phyloP scores from a whole-genome alignment of 2,113 vertebrate genomes.

The Stegostoma tigrinum region DNA sequence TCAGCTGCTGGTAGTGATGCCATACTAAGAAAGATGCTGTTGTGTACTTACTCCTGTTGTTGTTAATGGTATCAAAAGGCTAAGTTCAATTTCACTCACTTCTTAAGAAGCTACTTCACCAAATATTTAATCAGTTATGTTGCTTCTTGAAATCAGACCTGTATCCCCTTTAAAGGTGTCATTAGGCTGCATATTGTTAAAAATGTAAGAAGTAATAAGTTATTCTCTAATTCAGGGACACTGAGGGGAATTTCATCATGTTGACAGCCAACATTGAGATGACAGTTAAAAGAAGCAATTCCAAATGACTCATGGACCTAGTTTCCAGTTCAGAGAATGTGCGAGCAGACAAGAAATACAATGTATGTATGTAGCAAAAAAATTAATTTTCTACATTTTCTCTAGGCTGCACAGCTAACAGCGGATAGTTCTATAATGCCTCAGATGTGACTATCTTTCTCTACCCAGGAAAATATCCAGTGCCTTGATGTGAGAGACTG shows the following conservation, averaged over 20 bases:
- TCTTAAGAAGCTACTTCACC: too few relatives aligned
- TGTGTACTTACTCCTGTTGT: too few relatives aligned
- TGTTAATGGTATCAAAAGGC: too few relatives aligned
- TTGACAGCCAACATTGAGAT: not conserved
- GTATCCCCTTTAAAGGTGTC: too few relatives aligned
- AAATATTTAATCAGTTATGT: too few relatives aligned
- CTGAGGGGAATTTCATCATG: not conserved
- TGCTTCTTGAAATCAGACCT: too few relatives aligned
- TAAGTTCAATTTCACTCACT: too few relatives aligned
- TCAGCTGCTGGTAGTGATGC: too few relatives aligned
- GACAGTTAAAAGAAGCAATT: not conserved
- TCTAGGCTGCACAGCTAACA: not conserved
- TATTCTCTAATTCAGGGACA: not conserved
- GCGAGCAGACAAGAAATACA: not conserved
- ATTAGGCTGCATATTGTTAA: not conserved
- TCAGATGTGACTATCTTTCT: not conserved
- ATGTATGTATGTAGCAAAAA: not conserved
- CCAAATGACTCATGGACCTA: not conserved
- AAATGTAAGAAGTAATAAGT: not conserved
- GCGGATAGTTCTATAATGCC: not conserved
- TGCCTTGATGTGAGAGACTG: not conserved
- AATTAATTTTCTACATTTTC: not conserved
- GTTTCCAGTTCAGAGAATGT: not conserved
- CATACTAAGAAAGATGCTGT: too few relatives aligned
- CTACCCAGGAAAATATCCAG: not conserved